A percentile compares a stretch with the other conserved stretches of the same genome.
Evolutionary conservation across 1,140 invertebrate genomes (phyloP).

Genomic region (Bemisia tabaci): DNA sequence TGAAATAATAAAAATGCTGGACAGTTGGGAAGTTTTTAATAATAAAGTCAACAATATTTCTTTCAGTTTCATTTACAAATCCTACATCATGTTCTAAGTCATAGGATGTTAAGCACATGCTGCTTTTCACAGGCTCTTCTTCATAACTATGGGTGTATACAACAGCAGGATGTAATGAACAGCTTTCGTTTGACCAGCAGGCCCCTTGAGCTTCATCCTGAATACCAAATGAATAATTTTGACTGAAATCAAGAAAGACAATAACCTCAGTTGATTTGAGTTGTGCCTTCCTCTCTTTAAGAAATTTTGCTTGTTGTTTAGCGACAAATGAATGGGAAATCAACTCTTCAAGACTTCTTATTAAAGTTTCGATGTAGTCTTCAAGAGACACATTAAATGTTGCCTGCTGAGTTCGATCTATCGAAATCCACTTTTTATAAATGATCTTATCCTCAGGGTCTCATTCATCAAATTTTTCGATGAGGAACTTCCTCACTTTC

Average conservation of each 20-base stretch:
- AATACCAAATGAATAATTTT: background rate
- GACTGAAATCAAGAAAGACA: background rate
- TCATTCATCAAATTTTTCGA: background rate
- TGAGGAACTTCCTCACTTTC: background rate
- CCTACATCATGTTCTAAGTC: slow-evolving; percentile 12
- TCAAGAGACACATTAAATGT: background rate
- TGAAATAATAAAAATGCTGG: slow-evolving; percentile 4
- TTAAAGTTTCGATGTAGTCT: background rate
- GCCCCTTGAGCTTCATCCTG: slow-evolving; percentile 9
- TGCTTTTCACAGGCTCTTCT: background rate
- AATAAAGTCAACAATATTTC: background rate
- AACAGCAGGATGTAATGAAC: slow-evolving; percentile 8
- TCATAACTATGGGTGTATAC: background rate
- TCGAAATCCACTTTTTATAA: background rate
- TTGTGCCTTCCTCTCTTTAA: background rate
- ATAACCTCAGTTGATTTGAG: background rate
- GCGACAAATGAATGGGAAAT: background rate
- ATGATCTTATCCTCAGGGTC: background rate
- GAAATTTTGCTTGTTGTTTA: background rate
- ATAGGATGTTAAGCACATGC: slow-evolving; percentile 15
- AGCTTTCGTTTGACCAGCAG: background rate
- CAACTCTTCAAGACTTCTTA: background rate
- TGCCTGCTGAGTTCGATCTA: background rate
- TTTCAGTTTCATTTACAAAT: background rate
- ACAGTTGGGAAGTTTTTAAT: background rate